phyloP scores from a whole-genome alignment of 2,797 vertebrate genomes.

The Cossypha heuglini region DNA sequence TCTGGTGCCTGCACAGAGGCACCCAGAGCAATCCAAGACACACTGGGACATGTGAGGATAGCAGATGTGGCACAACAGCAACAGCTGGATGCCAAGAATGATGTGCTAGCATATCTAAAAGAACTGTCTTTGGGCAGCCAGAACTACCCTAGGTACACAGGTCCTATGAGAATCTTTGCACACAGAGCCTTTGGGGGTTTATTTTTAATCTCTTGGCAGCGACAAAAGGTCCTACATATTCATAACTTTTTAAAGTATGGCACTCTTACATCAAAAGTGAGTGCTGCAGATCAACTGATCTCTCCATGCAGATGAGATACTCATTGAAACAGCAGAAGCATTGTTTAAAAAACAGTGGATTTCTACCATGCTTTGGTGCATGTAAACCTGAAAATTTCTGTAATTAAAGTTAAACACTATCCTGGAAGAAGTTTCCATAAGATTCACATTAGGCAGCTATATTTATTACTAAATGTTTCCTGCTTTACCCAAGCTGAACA shows the following conservation, averaged over 20 bases:
- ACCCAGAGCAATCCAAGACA: background rate
- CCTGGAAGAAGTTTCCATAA: background rate
- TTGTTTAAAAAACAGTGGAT: background rate
- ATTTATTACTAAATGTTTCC: background rate
- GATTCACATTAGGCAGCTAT: background rate
- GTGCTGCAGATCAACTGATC: background rate
- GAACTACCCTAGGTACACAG: background rate
- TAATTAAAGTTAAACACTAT: background rate
- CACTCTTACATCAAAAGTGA: background rate
- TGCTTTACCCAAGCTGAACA: background rate
- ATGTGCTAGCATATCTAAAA: background rate
- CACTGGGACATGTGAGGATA: background rate
- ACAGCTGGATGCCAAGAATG: background rate
- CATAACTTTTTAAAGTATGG: background rate
- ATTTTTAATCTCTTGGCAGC: constrained; percentile 14
- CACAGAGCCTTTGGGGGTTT: background rate
- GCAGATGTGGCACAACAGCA: background rate
- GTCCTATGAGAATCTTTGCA: background rate
- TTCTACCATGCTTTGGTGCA: background rate
- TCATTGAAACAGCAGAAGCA: background rate
- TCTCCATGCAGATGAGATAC: background rate
- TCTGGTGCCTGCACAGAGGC: background rate
- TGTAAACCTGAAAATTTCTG: background rate
- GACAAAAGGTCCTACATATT: constrained; percentile 2
- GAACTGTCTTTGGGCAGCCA: background rate